Evolutionary conservation across 2,113 vertebrate genomes (phyloP).

Genomic region (rabbit (Oryctolagus cuniculus)): mOryCun1.1 NC_091453.1:6398001-6398500

Average conservation of each 20-base stretch:
- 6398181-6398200: background rate
- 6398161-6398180: slow-evolving; percentile 36
- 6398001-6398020: slow-evolving; percentile 25
- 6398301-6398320: slow-evolving; percentile 45
- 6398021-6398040: slow-evolving; percentile 1
- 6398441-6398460: slow-evolving; percentile 40
- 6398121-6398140: background rate
- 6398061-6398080: slow-evolving; percentile 26
- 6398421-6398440: slow-evolving; percentile 56
- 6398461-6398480: slow-evolving; percentile 41
- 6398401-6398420: slow-evolving; percentile 41
- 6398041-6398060: background rate
- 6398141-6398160: slow-evolving; percentile 38
- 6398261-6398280: slow-evolving; percentile 47
- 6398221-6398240: slow-evolving; percentile 19
- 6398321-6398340: slow-evolving; percentile 46
- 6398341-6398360: slow-evolving; percentile 51
- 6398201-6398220: background rate
- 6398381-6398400: slow-evolving; percentile 59
- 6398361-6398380: background rate
- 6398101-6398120: background rate
- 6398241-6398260: background rate
- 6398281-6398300: slow-evolving; percentile 54
- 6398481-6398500: background rate
- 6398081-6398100: background rate